phyloP scores from a whole-genome alignment of 2,113 vertebrate species.

The Chauna torquata region DNA sequence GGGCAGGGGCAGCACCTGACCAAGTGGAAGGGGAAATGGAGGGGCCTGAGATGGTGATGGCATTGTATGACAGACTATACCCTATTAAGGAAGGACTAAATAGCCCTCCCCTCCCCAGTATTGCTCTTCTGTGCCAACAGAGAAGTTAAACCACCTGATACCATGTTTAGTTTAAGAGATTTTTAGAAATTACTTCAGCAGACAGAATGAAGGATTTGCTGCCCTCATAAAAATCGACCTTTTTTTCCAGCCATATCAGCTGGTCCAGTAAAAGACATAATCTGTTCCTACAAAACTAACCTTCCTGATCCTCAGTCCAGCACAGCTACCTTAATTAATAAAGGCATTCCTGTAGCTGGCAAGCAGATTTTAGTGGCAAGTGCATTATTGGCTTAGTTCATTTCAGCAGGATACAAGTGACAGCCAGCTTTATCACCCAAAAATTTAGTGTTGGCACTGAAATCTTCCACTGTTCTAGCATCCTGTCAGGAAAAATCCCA shows the following conservation, averaged over 20 bases:
- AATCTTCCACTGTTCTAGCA: not conserved
- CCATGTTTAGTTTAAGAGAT: not conserved
- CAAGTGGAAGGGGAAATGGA: not conserved
- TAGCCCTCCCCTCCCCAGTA: not conserved
- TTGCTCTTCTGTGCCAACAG: not conserved
- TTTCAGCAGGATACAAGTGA: not conserved
- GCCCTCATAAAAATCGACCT: not conserved
- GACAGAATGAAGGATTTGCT: not conserved
- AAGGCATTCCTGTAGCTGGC: not conserved
- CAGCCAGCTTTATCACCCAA: not conserved
- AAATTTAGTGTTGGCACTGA: not conserved
- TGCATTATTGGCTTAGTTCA: not conserved
- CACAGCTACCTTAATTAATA: not conserved
- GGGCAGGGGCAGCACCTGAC: not conserved
- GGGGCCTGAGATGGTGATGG: fast-evolving
- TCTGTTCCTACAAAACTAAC: not conserved
- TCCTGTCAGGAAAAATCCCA: not conserved
- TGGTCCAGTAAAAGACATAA: not conserved
- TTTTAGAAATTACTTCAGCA: not conserved
- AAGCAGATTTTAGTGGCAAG: not conserved
- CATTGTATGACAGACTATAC: not conserved
- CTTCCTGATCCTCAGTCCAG: not conserved
- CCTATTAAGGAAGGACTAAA: not conserved
- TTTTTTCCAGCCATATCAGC: not conserved
- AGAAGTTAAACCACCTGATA: not conserved